Evolutionary conservation across 2,113 vertebrate genomes (phyloP).

Genomic region (Erpornis zantholeuca): DNA sequence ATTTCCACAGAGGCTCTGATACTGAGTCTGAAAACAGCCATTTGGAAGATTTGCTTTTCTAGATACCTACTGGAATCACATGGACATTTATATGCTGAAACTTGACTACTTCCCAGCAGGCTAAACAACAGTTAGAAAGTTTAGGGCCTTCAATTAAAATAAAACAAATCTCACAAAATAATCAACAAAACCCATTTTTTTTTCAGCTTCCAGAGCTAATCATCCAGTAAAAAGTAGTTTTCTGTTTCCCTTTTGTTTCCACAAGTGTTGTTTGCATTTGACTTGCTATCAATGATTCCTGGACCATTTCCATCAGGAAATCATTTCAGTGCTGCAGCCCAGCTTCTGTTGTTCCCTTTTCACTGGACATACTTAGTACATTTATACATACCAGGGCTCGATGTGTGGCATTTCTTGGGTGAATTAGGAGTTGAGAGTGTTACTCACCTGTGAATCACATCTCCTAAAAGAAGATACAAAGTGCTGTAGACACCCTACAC

Average conservation of each 20-base stretch:
- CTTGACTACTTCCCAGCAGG: background rate
- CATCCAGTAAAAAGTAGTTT: background rate
- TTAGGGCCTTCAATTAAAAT: background rate
- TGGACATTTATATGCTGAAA: background rate
- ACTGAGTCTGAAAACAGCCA: background rate
- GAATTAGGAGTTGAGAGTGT: rapidly evolving
- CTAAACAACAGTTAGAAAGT: background rate
- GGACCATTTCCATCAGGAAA: background rate
- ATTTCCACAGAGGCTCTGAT: background rate
- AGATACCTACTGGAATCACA: background rate
- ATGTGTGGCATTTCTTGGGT: background rate
- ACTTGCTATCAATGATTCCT: background rate
- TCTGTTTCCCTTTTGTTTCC: background rate
- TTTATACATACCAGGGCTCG: rapidly evolving
- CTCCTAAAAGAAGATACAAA: background rate
- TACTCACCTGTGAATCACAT: background rate
- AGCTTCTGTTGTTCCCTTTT: background rate
- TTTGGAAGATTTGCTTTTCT: background rate
- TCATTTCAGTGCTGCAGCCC: background rate
- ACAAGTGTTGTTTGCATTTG: background rate
- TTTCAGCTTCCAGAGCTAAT: background rate
- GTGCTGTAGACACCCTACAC: background rate
- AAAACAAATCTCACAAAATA: background rate
- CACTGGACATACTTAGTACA: background rate
- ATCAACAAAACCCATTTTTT: background rate